These are phyloP conservation scores for Pyxicephalus adspersus DNA, from an alignment of 2,113 vertebrate species.

Conservation along the genomic window DNA sequence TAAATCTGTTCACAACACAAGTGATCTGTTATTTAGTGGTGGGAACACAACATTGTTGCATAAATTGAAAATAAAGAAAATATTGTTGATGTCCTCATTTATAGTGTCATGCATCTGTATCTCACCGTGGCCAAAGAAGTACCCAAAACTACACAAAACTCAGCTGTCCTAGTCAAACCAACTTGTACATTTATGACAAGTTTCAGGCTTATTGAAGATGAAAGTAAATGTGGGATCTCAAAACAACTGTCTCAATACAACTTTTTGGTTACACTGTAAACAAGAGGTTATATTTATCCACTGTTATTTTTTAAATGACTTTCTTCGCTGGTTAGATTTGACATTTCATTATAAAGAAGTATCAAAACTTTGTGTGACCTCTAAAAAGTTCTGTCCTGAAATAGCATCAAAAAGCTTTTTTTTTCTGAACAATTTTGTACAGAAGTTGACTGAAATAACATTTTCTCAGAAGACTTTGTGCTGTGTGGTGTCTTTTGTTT, in stretches of 20 bases:
- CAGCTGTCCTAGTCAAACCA: no score
- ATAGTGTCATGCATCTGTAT: no score
- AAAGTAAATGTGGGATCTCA: no score
- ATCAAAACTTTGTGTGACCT: constrained; percentile 29
- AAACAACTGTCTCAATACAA: not conserved
- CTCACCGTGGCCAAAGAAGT: no score
- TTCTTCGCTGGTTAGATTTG: constrained; percentile 24
- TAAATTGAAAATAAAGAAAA: no score
- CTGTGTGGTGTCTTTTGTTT: constrained; percentile 15
- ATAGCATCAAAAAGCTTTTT: constrained; percentile 2
- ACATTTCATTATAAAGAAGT: constrained; percentile 37
- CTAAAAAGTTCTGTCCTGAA: constrained; percentile 46
- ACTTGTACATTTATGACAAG: no score
- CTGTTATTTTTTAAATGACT: constrained; percentile 25
- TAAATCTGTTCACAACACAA: no score
- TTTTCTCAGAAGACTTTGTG: constrained; percentile 33
- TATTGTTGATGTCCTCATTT: no score
- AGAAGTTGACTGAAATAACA: constrained; percentile 9
- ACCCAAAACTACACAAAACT: no score
- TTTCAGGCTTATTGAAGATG: no score
- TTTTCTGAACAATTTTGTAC: constrained; percentile 23
- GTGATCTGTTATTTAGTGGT: no score
- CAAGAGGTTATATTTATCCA: not conserved
- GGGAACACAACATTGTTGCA: no score
- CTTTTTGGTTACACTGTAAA: not conserved